phyloP scores from a whole-genome alignment of 2,113 vertebrate genomes.

The Festucalex cinctus region DNA sequence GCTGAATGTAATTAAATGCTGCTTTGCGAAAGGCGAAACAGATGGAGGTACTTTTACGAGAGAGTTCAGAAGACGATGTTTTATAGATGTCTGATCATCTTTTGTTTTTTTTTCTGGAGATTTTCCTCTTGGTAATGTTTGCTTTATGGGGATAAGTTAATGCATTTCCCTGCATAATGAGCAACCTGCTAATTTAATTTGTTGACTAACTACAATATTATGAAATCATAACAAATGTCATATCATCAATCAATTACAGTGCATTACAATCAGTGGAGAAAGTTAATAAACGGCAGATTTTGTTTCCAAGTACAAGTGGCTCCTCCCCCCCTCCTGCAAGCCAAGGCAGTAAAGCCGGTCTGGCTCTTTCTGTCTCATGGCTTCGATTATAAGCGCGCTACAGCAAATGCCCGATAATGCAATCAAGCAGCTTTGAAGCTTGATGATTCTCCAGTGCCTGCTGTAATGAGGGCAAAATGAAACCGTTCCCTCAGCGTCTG shows the following conservation, averaged over 20 bases:
- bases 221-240: neutral
- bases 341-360: constrained; percentile 21
- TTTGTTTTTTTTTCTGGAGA: neutral
- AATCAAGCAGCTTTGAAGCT: constrained; percentile 67
- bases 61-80: neutral
- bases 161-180: neutral
- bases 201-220: neutral
- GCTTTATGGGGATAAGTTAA: neutral
- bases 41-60: neutral
- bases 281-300: neutral
- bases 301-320: neutral
- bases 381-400: constrained; percentile 40
- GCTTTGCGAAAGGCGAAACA: neutral
- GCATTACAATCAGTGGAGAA: neutral
- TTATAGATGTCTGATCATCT: neutral
- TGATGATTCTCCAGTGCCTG: constrained; percentile 57
- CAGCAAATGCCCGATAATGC: constrained; percentile 63
- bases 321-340: constrained; percentile 10
- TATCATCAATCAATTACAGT: neutral
- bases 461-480: constrained; percentile 65
- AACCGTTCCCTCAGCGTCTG: constrained; percentile 56
- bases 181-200: neutral
- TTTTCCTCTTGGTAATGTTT: neutral
- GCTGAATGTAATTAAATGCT: neutral
- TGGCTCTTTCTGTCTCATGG: constrained; percentile 40